Conservation (phyloP, 2,888 invertebrate genomes). For the Agrilus mali region DNA sequence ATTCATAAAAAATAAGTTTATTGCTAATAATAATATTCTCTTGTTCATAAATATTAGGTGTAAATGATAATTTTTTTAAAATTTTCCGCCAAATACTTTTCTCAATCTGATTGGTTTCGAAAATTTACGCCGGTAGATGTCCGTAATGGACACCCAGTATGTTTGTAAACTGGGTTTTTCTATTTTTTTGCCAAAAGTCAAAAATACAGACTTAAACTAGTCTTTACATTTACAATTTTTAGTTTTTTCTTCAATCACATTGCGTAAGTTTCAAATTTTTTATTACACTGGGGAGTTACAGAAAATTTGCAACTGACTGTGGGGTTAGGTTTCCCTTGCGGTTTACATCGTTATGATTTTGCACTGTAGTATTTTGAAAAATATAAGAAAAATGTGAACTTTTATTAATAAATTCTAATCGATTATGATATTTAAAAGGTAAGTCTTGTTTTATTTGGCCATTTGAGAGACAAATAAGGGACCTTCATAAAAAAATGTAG, state of each 20-base stretch:
- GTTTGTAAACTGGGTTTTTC: slow-evolving; percentile 41
- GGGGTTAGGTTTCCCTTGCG: slow-evolving; percentile 36
- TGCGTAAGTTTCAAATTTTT: slow-evolving; percentile 6
- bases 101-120: slow-evolving; percentile 18
- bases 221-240: too few species aligned
- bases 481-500: slow-evolving; percentile 5
- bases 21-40: background rate
- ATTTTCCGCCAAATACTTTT: slow-evolving; percentile 15
- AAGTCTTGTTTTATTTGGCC: too few species aligned
- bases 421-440: too few species aligned
- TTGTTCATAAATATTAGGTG: background rate
- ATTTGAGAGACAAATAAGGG: too few species aligned
- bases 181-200: slow-evolving; percentile 31
- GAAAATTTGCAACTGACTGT: slow-evolving; percentile 7
- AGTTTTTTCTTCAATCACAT: too few species aligned
- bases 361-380: too few species aligned
- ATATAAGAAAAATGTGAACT: too few species aligned
- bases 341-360: slow-evolving; percentile 6
- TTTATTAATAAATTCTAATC: too few species aligned
- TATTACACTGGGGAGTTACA: background rate
- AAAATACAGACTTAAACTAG: slow-evolving; percentile 15
- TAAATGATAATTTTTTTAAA: slow-evolving; percentile 14
- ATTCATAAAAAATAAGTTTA: background rate
- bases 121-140: slow-evolving; percentile 31
- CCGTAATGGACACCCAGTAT: slow-evolving; percentile 36